Conservation (phyloP, 2,888 invertebrate genomes). For the Perizoma flavofasciatum region DNA sequence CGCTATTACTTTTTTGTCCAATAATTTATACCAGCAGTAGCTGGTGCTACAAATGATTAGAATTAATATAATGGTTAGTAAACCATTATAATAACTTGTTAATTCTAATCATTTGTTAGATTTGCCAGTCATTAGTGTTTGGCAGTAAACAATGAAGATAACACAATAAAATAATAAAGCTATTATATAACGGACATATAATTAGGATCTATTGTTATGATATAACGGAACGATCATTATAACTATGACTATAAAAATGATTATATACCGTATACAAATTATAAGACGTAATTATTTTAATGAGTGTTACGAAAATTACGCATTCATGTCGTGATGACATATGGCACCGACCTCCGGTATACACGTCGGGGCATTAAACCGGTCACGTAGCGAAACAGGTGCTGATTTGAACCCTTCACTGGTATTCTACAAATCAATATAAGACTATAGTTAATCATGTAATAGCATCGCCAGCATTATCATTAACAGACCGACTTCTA, state of each 20-base stretch:
- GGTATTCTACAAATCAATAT: too few species aligned
- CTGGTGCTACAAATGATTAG: not conserved
- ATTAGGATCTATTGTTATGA: slow-evolving; percentile 18
- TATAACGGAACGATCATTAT: slow-evolving; percentile 34
- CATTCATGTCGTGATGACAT: slow-evolving; percentile 35
- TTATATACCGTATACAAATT: slow-evolving; percentile 30
- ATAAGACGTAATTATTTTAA: slow-evolving; percentile 33
- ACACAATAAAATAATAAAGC: slow-evolving; percentile 24
- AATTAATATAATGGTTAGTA: too few species aligned
- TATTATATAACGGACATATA: slow-evolving; percentile 19
- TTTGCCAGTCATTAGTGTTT: slow-evolving; percentile 1
- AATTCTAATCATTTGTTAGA: too few species aligned
- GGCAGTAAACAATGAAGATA: slow-evolving; percentile 9
- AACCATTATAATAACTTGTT: too few species aligned
- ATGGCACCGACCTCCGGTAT: slow-evolving; percentile 34
- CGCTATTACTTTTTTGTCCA: too few species aligned
- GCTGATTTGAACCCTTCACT: slow-evolving; percentile 38
- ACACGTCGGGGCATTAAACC: slow-evolving; percentile 43
- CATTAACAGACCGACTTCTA: too few species aligned
- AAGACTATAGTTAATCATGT: too few species aligned
- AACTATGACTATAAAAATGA: slow-evolving; percentile 29
- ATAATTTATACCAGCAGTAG: too few species aligned
- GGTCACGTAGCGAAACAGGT: slow-evolving; percentile 48
- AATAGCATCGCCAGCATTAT: too few species aligned
- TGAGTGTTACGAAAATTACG: slow-evolving; percentile 43